Conservation (phyloP, 2,113 vertebrate genomes). For the Elaphurus davidianus region DNA sequence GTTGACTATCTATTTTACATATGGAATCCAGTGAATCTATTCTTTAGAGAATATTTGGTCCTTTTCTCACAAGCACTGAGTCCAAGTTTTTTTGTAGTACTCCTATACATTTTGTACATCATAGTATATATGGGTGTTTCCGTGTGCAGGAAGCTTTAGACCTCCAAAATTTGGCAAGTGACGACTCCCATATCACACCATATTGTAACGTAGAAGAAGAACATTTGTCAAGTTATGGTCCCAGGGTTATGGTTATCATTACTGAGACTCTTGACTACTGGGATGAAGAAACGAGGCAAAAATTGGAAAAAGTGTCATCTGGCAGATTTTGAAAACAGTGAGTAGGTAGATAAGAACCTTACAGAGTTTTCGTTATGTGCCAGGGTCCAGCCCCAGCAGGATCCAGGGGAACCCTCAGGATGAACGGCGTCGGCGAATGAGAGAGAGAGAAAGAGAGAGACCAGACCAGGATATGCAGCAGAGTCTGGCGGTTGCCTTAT, state of each 20-base stretch:
- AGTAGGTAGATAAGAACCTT: conserved; percentile 58
- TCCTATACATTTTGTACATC: conserved; percentile 80
- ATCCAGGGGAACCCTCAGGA: too few species aligned
- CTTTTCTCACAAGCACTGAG: not conserved
- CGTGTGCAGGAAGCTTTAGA: conserved; percentile 72
- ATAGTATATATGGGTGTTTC: conserved; percentile 83
- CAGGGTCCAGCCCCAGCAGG: too few species aligned
- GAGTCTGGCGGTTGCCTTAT: too few species aligned
- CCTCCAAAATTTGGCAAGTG: conserved; percentile 77
- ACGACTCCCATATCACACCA: conserved; percentile 80
- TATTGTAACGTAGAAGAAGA: conserved; percentile 81
- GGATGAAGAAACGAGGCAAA: conserved; percentile 67
- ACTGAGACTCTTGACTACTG: conserved; percentile 25
- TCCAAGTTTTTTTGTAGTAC: conserved; percentile 25
- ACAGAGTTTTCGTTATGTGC: not conserved
- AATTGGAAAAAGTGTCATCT: conserved; percentile 72
- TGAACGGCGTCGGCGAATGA: too few species aligned
- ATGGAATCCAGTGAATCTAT: not conserved
- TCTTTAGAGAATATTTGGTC: not conserved
- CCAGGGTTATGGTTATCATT: conserved; percentile 83
- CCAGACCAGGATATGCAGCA: too few species aligned
- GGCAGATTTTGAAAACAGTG: conserved; percentile 75
- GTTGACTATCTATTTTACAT: not conserved
- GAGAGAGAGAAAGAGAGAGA: too few species aligned
- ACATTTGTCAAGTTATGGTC: conserved; percentile 81